Percentiles rank a stretch among this genome's conserved stretches.
These are phyloP conservation scores for Hafferia zeledoni DNA, from an alignment of 2,797 vertebrate species.

Conservation along the genomic window DNA sequence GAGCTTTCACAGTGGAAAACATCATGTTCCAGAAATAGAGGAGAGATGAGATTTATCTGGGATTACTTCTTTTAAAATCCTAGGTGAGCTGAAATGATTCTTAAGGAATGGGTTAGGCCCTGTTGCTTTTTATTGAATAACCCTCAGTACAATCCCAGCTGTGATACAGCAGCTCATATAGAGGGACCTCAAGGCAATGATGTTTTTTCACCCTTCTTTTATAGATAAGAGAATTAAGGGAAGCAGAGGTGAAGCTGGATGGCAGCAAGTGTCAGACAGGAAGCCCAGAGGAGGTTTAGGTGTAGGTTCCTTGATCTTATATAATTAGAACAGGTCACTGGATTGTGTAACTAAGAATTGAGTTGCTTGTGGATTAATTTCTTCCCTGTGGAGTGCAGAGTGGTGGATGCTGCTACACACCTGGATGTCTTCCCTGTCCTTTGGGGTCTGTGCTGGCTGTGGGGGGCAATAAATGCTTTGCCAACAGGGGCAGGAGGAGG, in stretches of 20 bases:
- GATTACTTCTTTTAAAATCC: not conserved
- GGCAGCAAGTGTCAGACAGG: not conserved
- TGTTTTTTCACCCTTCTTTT: not conserved
- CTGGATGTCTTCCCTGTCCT: fast-evolving
- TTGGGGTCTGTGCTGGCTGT: fast-evolving
- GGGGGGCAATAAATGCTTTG: not conserved
- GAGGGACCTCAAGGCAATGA: not conserved
- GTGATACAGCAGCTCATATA: not conserved
- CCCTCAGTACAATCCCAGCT: not conserved
- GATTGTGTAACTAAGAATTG: not conserved
- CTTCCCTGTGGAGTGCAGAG: not conserved
- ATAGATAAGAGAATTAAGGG: not conserved
- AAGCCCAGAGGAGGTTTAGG: not conserved
- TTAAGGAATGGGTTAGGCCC: not conserved
- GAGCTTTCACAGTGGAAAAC: not conserved
- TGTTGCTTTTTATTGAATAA: not conserved
- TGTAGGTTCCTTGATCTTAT: not conserved
- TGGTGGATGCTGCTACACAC: fast-evolving
- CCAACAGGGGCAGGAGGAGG: not conserved
- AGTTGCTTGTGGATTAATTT: not conserved
- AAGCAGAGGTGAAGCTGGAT: not conserved
- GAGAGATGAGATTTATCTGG: not conserved
- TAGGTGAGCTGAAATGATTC: slow-evolving; percentile 12
- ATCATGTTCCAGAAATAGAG: not conserved
- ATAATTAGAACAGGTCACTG: not conserved